Conservation (phyloP, 2,113 vertebrate species). For the Bucco capensis region DNA sequence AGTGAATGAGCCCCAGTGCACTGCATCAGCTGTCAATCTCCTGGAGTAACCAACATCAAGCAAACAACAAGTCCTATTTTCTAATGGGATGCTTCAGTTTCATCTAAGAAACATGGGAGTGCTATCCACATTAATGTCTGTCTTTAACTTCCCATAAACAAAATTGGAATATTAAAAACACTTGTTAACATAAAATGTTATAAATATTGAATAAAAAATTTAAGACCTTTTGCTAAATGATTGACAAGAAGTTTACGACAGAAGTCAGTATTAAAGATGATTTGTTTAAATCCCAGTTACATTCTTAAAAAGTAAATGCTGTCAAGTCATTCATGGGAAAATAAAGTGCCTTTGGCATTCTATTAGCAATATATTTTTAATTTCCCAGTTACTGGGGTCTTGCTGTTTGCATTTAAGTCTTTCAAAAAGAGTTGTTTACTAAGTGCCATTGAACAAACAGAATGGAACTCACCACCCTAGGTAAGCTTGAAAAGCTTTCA, state of each 20-base stretch:
- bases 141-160: not conserved
- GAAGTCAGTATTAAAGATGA: constrained; percentile 4
- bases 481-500: constrained; percentile 15
- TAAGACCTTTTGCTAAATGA: constrained; percentile 4
- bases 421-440: constrained; percentile 45
- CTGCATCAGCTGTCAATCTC: not conserved
- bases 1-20: not conserved
- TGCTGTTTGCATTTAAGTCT: constrained; percentile 49
- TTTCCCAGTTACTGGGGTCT: constrained; percentile 25
- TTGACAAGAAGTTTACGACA: constrained; percentile 1
- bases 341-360: not conserved
- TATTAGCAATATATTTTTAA: constrained; percentile 42
- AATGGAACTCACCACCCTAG: constrained; percentile 23
- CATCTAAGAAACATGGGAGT: not conserved
- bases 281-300: constrained; percentile 21
- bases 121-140: not conserved
- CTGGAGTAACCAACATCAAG: not conserved
- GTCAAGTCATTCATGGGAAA: not conserved
- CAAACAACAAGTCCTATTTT: not conserved
- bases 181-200: not conserved
- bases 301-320: not conserved
- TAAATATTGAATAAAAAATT: not conserved
- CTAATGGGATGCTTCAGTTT: not conserved
- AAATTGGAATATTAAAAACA: not conserved
- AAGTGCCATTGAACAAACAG: constrained; percentile 34